Evolutionary conservation across 35 echinoderm and acorn worm genomes (phyloP).

Genomic region (Stichopus chloronotus): DNA sequence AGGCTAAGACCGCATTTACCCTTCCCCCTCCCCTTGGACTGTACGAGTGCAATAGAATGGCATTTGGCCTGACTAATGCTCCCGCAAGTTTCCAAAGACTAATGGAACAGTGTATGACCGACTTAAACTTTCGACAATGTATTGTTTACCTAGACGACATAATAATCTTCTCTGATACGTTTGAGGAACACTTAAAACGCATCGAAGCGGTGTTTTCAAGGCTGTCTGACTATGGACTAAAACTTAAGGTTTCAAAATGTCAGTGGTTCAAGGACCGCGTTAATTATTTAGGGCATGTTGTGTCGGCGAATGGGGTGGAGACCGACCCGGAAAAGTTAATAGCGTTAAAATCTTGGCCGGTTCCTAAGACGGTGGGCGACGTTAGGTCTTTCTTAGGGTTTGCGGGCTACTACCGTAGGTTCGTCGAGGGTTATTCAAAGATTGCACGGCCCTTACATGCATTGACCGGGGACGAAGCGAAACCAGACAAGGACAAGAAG

Average conservation of each 20-base stretch:
- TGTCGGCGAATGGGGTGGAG: conserved; percentile 35
- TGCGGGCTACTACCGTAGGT: conserved; percentile 61
- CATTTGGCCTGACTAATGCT: conserved; percentile 21
- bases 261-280: conserved; percentile 28
- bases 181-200: conserved; percentile 54
- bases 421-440: conserved; percentile 45
- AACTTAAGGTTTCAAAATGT: conserved; percentile 60
- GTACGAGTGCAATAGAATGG: conserved; percentile 36
- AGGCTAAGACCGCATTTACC: conserved; percentile 64
- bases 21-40: conserved; percentile 4
- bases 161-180: conserved; percentile 50
- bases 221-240: conserved; percentile 42
- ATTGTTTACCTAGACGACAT: conserved; percentile 63
- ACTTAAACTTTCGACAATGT: conserved; percentile 17
- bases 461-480: neutral
- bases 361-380: conserved; percentile 14
- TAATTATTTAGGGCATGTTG: conserved; percentile 57
- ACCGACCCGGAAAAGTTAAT: conserved; percentile 51
- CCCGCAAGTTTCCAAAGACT: conserved; percentile 12
- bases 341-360: conserved; percentile 40
- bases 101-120: conserved; percentile 25
- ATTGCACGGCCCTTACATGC: conserved; percentile 18
- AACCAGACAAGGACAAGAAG: neutral
- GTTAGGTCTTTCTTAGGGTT: conserved; percentile 61
- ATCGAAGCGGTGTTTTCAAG: conserved; percentile 50